Percentiles rank a stretch among this genome's conserved stretches.
Conservation (phyloP, 2,888 invertebrate genomes). For the Brachyptera putata region DNA sequence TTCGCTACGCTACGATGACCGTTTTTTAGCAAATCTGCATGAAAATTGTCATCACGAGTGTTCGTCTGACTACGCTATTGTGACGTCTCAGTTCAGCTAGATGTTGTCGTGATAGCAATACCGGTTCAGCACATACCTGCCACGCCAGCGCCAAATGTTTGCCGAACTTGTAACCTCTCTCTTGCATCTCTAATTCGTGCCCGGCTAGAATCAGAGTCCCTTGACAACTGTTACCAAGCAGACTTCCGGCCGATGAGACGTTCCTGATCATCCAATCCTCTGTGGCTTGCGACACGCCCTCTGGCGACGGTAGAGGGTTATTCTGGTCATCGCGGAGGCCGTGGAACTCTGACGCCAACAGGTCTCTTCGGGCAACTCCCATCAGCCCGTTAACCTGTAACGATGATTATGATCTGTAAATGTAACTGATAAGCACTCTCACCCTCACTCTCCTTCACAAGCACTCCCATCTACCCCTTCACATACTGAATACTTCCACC, state of each 20-base stretch:
- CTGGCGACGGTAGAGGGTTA: constrained; percentile 68
- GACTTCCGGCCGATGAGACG: constrained; percentile 70
- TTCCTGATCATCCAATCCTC: constrained; percentile 78
- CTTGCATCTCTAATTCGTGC: constrained; percentile 69
- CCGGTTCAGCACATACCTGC: constrained; percentile 62
- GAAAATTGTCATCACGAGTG: too few relatives aligned
- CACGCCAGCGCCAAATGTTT: constrained; percentile 86
- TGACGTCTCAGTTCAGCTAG: too few relatives aligned
- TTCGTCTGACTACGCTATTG: too few relatives aligned
- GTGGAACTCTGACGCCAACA: constrained; percentile 86
- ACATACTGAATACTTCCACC: too few relatives aligned
- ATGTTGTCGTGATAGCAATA: too few relatives aligned
- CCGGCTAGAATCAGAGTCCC: constrained; percentile 82
- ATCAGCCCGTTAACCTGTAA: constrained; percentile 83
- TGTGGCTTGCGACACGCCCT: constrained; percentile 48
- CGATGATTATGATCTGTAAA: too few relatives aligned
- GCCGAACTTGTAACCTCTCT: constrained; percentile 82
- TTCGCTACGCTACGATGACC: too few relatives aligned
- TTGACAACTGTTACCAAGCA: constrained; percentile 80
- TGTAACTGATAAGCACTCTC: too few relatives aligned
- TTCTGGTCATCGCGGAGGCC: constrained; percentile 82
- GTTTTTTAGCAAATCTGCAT: too few relatives aligned
- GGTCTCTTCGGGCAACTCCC: constrained; percentile 81
- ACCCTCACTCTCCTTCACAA: too few relatives aligned
- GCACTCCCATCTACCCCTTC: too few relatives aligned